A percentile compares a stretch with the other conserved stretches of the same genome.
These are phyloP conservation scores for Eristalis arbustorum DNA, from an alignment of 2,888 invertebrate genomes.

Conservation along the genomic window DNA sequence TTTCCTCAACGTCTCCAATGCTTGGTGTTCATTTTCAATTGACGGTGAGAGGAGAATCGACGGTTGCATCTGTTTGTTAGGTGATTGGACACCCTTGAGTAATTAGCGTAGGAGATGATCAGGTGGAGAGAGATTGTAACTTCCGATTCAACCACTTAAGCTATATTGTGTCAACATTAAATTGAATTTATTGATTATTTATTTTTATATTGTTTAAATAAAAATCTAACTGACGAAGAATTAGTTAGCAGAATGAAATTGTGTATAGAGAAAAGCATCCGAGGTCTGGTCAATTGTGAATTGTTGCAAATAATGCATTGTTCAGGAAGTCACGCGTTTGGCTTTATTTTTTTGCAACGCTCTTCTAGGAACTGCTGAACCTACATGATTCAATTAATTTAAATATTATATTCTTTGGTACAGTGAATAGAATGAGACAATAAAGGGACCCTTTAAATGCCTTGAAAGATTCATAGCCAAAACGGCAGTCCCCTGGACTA, in stretches of 20 bases:
- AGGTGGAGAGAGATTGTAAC: conserved; percentile 35
- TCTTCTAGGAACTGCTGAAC: too few species aligned
- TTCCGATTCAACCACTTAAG: conserved; percentile 39
- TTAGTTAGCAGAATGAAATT: conserved; percentile 11
- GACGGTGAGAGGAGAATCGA: conserved; percentile 27
- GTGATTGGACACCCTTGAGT: conserved; percentile 51
- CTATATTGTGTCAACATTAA: conserved; percentile 1
- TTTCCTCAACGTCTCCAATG: conserved; percentile 29
- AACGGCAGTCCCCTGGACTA: too few species aligned
- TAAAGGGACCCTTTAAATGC: too few species aligned
- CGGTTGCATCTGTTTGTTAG: conserved; percentile 52
- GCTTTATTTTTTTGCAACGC: too few species aligned
- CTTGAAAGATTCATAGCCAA: too few species aligned
- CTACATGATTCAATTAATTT: too few species aligned
- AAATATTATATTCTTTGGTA: too few species aligned
- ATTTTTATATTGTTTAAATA: conserved; percentile 9
- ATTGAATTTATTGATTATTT: conserved; percentile 33
- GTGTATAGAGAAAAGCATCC: too few species aligned
- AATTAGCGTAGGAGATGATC: conserved; percentile 61
- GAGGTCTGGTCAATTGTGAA: too few species aligned
- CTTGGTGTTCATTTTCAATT: conserved; percentile 34
- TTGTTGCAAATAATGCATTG: too few species aligned
- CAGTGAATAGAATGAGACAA: too few species aligned
- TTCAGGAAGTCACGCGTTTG: too few species aligned
- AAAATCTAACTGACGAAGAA: conserved; percentile 1